Conservation (phyloP, 1,140 invertebrate genomes). For the Zaprionus ghesquierei region DNA sequence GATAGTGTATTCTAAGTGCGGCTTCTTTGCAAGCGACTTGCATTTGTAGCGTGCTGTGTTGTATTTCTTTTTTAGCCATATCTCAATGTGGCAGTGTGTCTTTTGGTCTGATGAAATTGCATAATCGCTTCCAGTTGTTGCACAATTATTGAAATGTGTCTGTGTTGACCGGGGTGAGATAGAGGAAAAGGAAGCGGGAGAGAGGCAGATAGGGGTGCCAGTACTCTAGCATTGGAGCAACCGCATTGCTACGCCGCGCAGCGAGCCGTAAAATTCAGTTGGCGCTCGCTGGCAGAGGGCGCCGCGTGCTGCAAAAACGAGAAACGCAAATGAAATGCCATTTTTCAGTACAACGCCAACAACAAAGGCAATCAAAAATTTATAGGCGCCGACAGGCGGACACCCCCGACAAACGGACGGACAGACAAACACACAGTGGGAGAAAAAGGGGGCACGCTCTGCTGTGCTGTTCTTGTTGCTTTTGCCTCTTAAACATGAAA, state of each 20-base stretch:
- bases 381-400: conserved; percentile 52
- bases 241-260: conserved; percentile 51
- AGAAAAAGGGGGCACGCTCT: background rate
- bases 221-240: conserved; percentile 2
- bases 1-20: conserved; percentile 14
- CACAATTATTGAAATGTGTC: conserved; percentile 80
- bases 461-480: conserved; percentile 13
- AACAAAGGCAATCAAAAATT: conserved; percentile 65
- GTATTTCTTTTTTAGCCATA: conserved; percentile 51
- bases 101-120: conserved; percentile 78
- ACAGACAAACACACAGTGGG: conserved; percentile 15
- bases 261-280: conserved; percentile 76
- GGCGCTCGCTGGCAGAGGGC: conserved; percentile 35
- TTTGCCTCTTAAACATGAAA: conserved; percentile 31
- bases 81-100: conserved; percentile 61
- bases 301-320: conserved; percentile 33
- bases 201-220: background rate
- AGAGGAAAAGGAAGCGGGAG: background rate
- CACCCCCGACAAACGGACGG: background rate
- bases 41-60: background rate
- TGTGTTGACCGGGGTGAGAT: conserved; percentile 34
- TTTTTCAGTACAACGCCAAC: conserved; percentile 44
- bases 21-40: background rate
- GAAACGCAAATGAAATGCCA: conserved; percentile 65
- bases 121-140: conserved; percentile 80